Base-by-base conservation (phyloP, 2,888 invertebrate species). In the Acleris holmiana region DNA sequence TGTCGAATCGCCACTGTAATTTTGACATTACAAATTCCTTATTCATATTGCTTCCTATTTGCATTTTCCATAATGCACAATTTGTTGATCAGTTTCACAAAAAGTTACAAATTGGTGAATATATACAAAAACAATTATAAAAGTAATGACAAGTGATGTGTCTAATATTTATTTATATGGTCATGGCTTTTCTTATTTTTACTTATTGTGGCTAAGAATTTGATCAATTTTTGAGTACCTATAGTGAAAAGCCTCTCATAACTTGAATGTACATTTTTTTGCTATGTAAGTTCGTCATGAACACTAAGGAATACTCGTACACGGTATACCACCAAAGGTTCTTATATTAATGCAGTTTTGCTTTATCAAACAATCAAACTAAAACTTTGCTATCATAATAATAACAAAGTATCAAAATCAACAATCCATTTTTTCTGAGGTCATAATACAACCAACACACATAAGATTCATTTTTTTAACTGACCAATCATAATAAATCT, bases 111-210 rank as follows among this genome's bases (percentile, higher is more conserved):
- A 17, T 17, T n/a, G n/a, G n/a, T 41, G 23, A 44, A 21, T 23
- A 55, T 44, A n/a, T 44, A 55, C 55, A 55, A 55, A 49, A 44
- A 35, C 53, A 6, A 18, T 7, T 40, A 18, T 47, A 47, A 47
- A 47, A 17, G 10, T 17, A 18, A 18, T 19, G 10, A 19, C 7
- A 19, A 10, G 19, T 17, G 17, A 47, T 18, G 10, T 2, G 17
- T 44, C 17, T n/a, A 44, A 7, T 17, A 44, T 44, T 44, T 55
- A 55, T 55, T 55, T 17, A 55, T 55, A 55, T 44, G n/a, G 55
- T 55, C 55, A 55, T 55, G 55, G 55, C 44, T 44, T 55, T 41
- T 44, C 44, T 44, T 35, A 35, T 8, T 41, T 40, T 23, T 55
- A 44, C 8, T 55, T 18, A 40, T 40, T 54, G 40, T 54, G 40